Evolutionary conservation across 1,140 invertebrate genomes (phyloP).

Genomic region (Maniola jurtina): DNA sequence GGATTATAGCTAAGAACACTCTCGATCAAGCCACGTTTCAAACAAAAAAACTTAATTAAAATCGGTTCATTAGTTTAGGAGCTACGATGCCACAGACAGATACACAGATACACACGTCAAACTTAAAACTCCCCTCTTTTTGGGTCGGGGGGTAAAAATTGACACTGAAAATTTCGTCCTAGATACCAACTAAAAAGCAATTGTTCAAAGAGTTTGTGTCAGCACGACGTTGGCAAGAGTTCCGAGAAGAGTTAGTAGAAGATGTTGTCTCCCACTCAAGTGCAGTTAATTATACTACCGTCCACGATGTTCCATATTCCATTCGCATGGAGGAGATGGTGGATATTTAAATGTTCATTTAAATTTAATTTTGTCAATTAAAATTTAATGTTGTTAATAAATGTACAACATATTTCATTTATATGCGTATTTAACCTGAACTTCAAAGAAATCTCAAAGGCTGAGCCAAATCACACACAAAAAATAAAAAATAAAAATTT

Average conservation of each 20-base stretch:
- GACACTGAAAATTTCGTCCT: conserved; percentile 2
- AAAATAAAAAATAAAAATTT: no score
- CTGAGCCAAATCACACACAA: no score
- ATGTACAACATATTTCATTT: no score
- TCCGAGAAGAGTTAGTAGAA: conserved; percentile 73
- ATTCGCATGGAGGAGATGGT: conserved; percentile 79
- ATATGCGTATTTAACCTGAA: no score
- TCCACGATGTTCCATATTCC: conserved; percentile 82
- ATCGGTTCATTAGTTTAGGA: no score
- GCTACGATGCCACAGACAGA: no score
- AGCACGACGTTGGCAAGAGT: conserved; percentile 78
- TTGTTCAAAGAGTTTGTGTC: conserved; percentile 79
- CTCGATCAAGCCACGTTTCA: no score
- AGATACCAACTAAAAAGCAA: conserved; percentile 79
- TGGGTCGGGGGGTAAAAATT: background rate
- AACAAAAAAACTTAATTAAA: no score
- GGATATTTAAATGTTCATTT: conserved; percentile 47
- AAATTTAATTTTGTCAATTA: background rate
- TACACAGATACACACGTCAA: no score
- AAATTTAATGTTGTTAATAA: background rate
- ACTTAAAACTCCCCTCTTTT: no score
- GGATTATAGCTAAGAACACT: no score
- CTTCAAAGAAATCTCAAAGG: no score
- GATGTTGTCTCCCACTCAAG: conserved; percentile 72
- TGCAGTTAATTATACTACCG: conserved; percentile 76